Base-by-base conservation (phyloP, 2,888 invertebrate species). In the Drosophila neotestacea region DNA sequence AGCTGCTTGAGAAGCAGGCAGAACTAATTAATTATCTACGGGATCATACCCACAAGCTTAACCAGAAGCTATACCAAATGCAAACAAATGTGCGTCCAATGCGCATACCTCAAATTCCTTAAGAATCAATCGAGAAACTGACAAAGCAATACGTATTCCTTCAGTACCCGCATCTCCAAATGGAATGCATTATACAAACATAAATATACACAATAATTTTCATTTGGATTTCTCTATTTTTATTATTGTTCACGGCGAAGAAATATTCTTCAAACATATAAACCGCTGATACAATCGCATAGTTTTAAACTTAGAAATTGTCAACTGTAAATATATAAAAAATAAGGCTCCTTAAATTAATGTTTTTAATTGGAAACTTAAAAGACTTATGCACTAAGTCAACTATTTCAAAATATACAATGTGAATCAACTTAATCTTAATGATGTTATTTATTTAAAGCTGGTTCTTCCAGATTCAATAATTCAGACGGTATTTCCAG, bases 1-100 rank as follows among this genome's bases (percentile, higher is more conserved):
- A 95, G 66, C 93, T 95, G 56, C 92, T 95, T 50, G 95, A 95
- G 84, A 95, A 95, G 90, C 95, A 95, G 93, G 95, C 95, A 30
- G 95, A 95, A 91, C 92, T 95, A 7, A 96, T 96, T 74, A 93
- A 94, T 85, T 95, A 95, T 88, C 92, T 95, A 62, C 94, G 94
- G 76, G 95, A 95, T 85, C 95, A 95, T 77, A 95, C 95, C 81
- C 94, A 94, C 32, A 94, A 94, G 84, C 92, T 96, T 44, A 94
- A 95, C 76, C 94, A 95, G 78, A 95, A 94, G 89, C 92, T 96
- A 79, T 94, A 95, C 93, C 92, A 94, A 66, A 91, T 95, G 81
- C 94, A 93, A 89, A 93, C 94, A 52, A 94, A 93, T 90, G 85
- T 94, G 63, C 93, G 92, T 47, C 86, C 89, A 11, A 54, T 79